Conservation (phyloP, 2,113 vertebrate species). For the Dicrurus megarhynchus region DNA sequence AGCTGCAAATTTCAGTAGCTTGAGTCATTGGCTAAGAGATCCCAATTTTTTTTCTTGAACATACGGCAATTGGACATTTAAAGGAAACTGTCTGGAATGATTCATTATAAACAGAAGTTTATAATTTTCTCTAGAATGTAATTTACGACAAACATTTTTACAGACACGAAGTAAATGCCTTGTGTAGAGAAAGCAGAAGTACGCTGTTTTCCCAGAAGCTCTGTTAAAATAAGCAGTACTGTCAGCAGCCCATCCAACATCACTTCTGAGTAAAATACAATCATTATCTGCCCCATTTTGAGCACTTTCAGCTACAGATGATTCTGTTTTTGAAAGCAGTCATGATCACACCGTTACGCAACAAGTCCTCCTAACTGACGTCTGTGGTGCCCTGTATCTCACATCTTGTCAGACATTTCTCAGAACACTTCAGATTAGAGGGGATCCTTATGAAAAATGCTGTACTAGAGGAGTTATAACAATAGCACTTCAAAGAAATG, state of each 20-base stretch:
- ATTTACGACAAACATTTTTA: background rate
- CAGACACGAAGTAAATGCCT: background rate
- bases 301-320: background rate
- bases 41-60: background rate
- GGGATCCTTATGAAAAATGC: background rate
- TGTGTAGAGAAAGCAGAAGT: background rate
- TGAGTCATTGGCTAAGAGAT: background rate
- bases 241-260: background rate
- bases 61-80: background rate
- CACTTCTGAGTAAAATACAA: background rate
- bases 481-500: background rate
- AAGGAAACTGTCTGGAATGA: background rate
- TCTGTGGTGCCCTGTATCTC: background rate
- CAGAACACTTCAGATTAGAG: background rate
- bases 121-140: background rate
- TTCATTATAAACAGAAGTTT: background rate
- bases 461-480: background rate
- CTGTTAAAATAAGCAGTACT: background rate
- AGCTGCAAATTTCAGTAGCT: background rate
- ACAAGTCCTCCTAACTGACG: background rate
- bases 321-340: fast-evolving
- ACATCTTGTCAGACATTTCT: background rate
- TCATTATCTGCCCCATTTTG: background rate
- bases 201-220: background rate
- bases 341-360: background rate